phyloP scores from a whole-genome alignment of 2,888 invertebrate genomes.

The Drosophila siamana region DNA sequence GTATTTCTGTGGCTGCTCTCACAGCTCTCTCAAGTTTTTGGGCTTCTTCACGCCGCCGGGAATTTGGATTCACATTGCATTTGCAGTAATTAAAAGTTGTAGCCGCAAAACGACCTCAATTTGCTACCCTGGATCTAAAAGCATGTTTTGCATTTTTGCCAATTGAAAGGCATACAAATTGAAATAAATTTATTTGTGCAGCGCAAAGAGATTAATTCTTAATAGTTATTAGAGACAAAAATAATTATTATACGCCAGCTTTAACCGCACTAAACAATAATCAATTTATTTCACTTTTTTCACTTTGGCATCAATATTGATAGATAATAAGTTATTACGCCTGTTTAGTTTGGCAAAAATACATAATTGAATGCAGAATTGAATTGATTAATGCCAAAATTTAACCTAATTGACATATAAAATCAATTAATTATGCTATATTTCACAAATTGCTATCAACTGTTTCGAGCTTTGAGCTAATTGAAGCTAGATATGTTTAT shows the following conservation, averaged over 20 bases:
- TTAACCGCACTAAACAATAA: slow-evolving; percentile 3
- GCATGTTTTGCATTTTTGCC: background rate
- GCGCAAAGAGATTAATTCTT: background rate
- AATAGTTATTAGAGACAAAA: slow-evolving; percentile 9
- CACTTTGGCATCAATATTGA: background rate
- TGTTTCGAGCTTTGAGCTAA: too few relatives aligned
- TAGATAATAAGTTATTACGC: slow-evolving; percentile 1
- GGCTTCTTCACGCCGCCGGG: slow-evolving; percentile 1
- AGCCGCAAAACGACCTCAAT: slow-evolving; percentile 8
- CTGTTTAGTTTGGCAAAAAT: slow-evolving; percentile 14
- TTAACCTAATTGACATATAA: slow-evolving; percentile 7
- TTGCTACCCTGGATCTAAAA: background rate
- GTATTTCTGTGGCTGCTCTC: slow-evolving; percentile 34
- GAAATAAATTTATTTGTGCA: background rate
- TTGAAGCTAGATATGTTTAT: background rate
- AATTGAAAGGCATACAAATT: background rate
- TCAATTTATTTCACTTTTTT: background rate
- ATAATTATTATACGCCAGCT: slow-evolving; percentile 1
- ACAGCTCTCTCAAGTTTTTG: slow-evolving; percentile 20
- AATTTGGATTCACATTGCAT: slow-evolving; percentile 2
- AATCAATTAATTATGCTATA: slow-evolving; percentile 6
- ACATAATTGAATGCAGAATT: slow-evolving; percentile 20
- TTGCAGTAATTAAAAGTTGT: slow-evolving; percentile 6
- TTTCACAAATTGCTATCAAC: too few relatives aligned
- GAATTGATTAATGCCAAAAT: slow-evolving; percentile 19